Evolutionary conservation across 2,888 invertebrate genomes (phyloP), one percentile per base, ranked within the genome.

Genomic region (Apamea crenata): DNA sequence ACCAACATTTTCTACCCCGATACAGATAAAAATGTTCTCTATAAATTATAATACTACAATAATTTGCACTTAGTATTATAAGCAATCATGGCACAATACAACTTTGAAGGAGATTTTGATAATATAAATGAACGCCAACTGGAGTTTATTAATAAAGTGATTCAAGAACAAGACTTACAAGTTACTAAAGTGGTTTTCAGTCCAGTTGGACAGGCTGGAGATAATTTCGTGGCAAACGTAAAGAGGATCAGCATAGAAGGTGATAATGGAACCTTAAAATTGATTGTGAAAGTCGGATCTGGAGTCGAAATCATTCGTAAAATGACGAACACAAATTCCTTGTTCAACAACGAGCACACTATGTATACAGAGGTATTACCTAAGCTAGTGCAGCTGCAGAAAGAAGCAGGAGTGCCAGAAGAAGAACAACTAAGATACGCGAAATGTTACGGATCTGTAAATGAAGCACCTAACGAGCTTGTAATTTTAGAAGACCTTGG

Each of bases 261-360:
- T n/a, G 90, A 89, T 1, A 85, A 90, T 82, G 91, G 88, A 25
- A 79, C 0, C 8, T 63, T 89, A 12, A 80, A 74, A 63, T 91
- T 95, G 82, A 87, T 95, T 14, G 93, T 90, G 0, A 95, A 95
- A 88, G 78, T 94, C 8, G 94, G 94, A 12, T 90, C 93, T 3
- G 70, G 82, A 6, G 7, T 75, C 6, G 91, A 91, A 84, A 67
- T 66, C 5, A 0, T 88, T 53, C 89, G 93, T 71, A 16, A 63
- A 10, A 61, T 79, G 40, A 84, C 86, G 36, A 91, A 90, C 44
- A 82, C 88, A n/a, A 71, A 32, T 5, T 0, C 77, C 2, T 0
- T 91, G 8, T 94, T 93, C 59, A 85, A 70, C 8, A 95, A 94
- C 59, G 95, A 95, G 87, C 87, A 86, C 14, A 65, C 86, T 0